A percentile compares a stretch with the other conserved stretches of the same genome.
phyloP scores from a whole-genome alignment of 2,113 vertebrate species.

The Calypte anna region DNA sequence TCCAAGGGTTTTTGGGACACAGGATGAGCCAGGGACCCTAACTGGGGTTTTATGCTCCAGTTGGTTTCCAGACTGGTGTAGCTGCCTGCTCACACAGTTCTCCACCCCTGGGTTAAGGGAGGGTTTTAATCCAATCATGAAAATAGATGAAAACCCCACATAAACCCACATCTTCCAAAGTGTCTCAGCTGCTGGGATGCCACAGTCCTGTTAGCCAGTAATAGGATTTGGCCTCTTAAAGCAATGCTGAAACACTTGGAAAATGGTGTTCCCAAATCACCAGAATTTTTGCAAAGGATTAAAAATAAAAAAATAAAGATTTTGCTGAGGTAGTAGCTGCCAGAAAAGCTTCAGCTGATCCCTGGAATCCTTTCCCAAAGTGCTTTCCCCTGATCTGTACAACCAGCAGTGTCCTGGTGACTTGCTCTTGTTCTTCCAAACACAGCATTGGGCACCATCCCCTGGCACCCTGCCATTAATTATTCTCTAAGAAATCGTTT shows the following conservation, averaged over 20 bases:
- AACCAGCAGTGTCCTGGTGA: not conserved
- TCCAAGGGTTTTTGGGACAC: rapidly evolving
- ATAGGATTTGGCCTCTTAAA: conserved; percentile 47
- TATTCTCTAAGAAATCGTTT: conserved; percentile 2
- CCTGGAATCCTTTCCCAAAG: not conserved
- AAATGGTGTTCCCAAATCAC: not conserved
- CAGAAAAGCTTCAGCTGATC: conserved; percentile 9
- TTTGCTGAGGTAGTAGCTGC: not conserved
- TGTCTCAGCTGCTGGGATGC: not conserved
- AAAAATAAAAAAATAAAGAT: conserved; percentile 17
- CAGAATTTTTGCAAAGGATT: conserved; percentile 53
- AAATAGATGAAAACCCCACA: not conserved
- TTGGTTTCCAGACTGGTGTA: not conserved
- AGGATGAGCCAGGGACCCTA: rapidly evolving
- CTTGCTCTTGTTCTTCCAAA: not conserved
- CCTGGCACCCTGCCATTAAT: not conserved
- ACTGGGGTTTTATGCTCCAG: not conserved
- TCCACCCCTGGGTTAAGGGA: not conserved
- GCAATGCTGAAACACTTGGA: not conserved
- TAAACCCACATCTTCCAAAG: not conserved
- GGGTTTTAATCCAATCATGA: conserved; percentile 15
- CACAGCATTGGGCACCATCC: rapidly evolving
- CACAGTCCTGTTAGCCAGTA: conserved; percentile 10
- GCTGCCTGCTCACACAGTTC: not conserved
- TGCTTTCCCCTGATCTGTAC: not conserved